Percentiles rank a stretch among this genome's conserved stretches.
These are phyloP conservation scores for Illadopsis cleaveri DNA, from an alignment of 2,113 vertebrate genomes.

Conservation along the genomic window DNA sequence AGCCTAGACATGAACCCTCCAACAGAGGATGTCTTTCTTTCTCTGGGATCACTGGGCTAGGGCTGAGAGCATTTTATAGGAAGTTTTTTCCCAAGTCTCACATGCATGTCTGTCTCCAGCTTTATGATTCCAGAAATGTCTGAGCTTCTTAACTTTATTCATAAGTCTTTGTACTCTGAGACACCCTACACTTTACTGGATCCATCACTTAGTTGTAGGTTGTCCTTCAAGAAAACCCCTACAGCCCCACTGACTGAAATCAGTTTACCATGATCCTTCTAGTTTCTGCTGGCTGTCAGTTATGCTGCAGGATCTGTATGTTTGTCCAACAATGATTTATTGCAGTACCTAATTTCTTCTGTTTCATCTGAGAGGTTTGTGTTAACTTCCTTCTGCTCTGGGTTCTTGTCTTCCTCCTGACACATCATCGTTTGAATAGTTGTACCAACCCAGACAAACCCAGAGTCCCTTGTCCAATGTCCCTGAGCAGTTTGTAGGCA, in stretches of 20 bases:
- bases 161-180: background rate
- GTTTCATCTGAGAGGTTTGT: background rate
- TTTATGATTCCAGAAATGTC: background rate
- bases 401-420: background rate
- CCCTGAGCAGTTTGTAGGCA: background rate
- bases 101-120: background rate
- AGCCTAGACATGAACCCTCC: background rate
- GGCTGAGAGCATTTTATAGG: background rate
- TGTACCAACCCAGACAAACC: background rate
- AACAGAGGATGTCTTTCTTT: background rate
- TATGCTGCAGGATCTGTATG: background rate
- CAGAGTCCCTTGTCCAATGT: background rate
- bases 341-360: background rate
- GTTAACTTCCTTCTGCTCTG: background rate
- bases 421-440: background rate
- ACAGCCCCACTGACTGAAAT: rapidly evolving
- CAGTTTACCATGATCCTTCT: background rate
- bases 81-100: background rate
- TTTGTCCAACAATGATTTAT: constrained; percentile 14
- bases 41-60: background rate
- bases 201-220: background rate
- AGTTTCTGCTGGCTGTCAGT: background rate
- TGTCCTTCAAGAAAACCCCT: background rate
- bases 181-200: background rate
- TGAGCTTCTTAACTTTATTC: background rate